Conservation (phyloP, 2,888 invertebrate genomes). For the Danaus chrysippus region DNA sequence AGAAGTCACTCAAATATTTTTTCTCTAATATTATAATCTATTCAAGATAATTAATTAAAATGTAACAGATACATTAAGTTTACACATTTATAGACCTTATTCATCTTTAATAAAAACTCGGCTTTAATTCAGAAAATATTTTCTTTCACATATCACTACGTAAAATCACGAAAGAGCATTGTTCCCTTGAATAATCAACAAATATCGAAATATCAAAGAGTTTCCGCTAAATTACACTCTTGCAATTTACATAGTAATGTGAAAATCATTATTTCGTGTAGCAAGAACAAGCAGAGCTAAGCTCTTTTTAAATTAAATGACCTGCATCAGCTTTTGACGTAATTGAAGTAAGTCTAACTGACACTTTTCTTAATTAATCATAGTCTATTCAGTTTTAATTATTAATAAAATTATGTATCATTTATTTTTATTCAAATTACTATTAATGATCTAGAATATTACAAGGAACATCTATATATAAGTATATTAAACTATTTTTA, state of each 20-base stretch:
- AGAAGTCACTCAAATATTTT: too few relatives aligned
- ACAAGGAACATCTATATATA: too few relatives aligned
- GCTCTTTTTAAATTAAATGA: not conserved
- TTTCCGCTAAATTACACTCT: conserved; percentile 14
- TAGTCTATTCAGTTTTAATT: too few relatives aligned
- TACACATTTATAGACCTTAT: not conserved
- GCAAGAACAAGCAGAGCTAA: not conserved
- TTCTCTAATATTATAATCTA: too few relatives aligned
- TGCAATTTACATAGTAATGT: conserved; percentile 11
- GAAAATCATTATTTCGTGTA: conserved; percentile 10
- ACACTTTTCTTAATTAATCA: not conserved
- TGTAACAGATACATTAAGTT: not conserved
- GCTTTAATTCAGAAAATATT: conserved; percentile 8
- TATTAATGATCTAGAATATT: too few relatives aligned
- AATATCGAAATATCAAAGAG: conserved; percentile 17
- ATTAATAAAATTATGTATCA: too few relatives aligned
- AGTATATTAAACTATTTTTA: too few relatives aligned
- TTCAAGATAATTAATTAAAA: too few relatives aligned
- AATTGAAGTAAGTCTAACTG: not conserved
- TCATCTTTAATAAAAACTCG: not conserved
- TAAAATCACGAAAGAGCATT: conserved; percentile 10
- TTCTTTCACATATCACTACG: conserved; percentile 10
- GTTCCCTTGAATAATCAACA: conserved; percentile 10
- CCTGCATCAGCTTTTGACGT: not conserved
- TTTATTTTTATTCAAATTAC: too few relatives aligned